Base-by-base conservation (phyloP, 1,140 invertebrate genomes). In the Oryzaephilus surinamensis region DNA sequence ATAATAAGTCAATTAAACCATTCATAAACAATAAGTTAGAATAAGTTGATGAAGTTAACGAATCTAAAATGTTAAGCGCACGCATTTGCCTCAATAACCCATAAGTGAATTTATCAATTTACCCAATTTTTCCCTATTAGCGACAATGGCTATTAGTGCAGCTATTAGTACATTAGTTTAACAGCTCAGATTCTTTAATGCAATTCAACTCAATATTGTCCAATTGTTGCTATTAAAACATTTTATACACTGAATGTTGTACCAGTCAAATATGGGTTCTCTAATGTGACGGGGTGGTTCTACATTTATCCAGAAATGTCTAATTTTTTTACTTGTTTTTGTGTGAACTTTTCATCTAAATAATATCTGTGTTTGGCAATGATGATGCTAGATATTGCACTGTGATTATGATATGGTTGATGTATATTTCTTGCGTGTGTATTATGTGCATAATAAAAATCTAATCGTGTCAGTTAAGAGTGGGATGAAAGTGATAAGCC, bases 71-170 rank as follows among this genome's bases (percentile, higher is more conserved):
- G 48, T 32, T 38, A 33, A 43, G 52, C 50, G 50, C 41, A 54
- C 55, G 52, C 55, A 51, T 53, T 54, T 50, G 44, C 33, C 45
- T 57, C 55, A 59, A 59, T 59, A 45, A 47, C 46, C 54, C 46
- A 48, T 60, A 60, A 62, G 52, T 61, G 60, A 62, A 61, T 60
- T 62, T 62, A 62, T 62, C 60, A 62, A 62, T 62, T 62, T 62
- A 62, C 60, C 57, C 60, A 62, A 62, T 62, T 62, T 62, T 60
- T 61, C 57, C 58, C 60, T 57, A 62, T 62, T 62, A 62, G 57
- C 54, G 51, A 58, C 57, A 61, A 59, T 60, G 54, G 54, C 55
- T 60, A 61, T 61, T 61, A 61, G 57, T 58, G 52, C 56, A 56
- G 58, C 58, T 56, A 58, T 58, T 58, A 58, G 57, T 58, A 53